phyloP scores from a whole-genome alignment of 2,797 vertebrate species.

The Sparus aurata region DNA sequence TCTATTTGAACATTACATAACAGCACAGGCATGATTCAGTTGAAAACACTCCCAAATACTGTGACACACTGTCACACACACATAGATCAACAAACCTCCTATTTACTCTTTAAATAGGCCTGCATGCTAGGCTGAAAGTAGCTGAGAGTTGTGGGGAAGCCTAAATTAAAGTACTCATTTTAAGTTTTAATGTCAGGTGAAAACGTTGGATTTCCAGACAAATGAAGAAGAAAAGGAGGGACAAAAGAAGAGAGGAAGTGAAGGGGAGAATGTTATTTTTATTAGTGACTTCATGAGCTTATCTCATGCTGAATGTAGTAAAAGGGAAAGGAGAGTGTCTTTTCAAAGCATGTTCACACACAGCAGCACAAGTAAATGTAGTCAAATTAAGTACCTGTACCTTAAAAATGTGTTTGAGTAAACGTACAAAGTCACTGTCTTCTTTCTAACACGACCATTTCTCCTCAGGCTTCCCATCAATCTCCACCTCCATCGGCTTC shows the following conservation, averaged over 20 bases:
- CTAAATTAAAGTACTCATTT: background rate
- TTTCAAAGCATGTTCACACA: no score
- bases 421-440: background rate
- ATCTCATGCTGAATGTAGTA: background rate
- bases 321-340: background rate
- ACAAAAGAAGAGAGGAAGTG: no score
- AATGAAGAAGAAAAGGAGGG: background rate
- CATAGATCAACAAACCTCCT: background rate
- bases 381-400: background rate
- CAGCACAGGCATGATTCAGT: background rate
- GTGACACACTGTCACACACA: background rate
- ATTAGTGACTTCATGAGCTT: no score
- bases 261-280: no score
- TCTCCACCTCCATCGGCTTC: slow-evolving; percentile 51
- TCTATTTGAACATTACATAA: background rate
- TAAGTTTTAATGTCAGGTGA: background rate
- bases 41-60: background rate
- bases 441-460: slow-evolving; percentile 8
- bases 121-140: background rate
- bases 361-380: background rate
- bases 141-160: background rate
- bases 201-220: background rate
- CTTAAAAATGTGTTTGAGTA: background rate
- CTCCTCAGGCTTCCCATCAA: slow-evolving; percentile 52
- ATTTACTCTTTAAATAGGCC: background rate